Conservation (phyloP, 2,888 invertebrate species). For the Drosophila kambysellisi region DNA sequence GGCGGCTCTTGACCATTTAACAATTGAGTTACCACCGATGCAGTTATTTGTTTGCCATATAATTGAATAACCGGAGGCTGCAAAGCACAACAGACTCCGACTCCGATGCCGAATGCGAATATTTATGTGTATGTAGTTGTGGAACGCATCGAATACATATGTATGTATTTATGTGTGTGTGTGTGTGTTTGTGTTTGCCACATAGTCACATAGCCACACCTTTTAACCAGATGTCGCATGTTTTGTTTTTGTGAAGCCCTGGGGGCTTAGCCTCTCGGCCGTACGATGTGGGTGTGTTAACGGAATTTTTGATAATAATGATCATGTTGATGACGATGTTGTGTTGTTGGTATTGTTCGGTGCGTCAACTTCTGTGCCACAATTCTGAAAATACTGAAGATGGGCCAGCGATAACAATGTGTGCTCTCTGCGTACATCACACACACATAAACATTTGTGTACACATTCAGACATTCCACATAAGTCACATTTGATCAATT, state of each 20-base stretch:
- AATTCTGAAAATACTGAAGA: constrained; percentile 38
- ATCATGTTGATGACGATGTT: constrained; percentile 10
- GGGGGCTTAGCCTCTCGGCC: constrained; percentile 38
- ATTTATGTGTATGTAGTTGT: background rate
- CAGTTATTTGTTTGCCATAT: constrained; percentile 25
- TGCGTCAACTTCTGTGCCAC: constrained; percentile 56
- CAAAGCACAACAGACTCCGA: background rate
- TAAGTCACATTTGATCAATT: constrained; percentile 12
- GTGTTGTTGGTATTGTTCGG: constrained; percentile 13
- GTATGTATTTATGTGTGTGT: background rate
- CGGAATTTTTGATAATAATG: constrained; percentile 52
- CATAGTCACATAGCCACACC: constrained; percentile 40
- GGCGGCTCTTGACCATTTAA: constrained; percentile 53
- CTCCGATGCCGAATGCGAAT: constrained; percentile 31
- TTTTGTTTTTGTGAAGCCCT: background rate
- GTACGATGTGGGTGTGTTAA: constrained; percentile 49
- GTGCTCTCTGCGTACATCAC: background rate
- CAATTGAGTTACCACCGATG: constrained; percentile 49
- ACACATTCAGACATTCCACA: constrained; percentile 13
- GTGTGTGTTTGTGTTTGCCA: constrained; percentile 4
- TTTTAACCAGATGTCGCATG: constrained; percentile 56
- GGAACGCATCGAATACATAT: constrained; percentile 9
- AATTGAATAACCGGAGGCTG: constrained; percentile 43
- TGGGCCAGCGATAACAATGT: constrained; percentile 38
- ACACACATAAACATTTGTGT: background rate